Percentiles rank a stretch among this genome's conserved stretches.
Conservation (phyloP, 2,888 invertebrate genomes). For the Pyrrhosoma nymphula region DNA sequence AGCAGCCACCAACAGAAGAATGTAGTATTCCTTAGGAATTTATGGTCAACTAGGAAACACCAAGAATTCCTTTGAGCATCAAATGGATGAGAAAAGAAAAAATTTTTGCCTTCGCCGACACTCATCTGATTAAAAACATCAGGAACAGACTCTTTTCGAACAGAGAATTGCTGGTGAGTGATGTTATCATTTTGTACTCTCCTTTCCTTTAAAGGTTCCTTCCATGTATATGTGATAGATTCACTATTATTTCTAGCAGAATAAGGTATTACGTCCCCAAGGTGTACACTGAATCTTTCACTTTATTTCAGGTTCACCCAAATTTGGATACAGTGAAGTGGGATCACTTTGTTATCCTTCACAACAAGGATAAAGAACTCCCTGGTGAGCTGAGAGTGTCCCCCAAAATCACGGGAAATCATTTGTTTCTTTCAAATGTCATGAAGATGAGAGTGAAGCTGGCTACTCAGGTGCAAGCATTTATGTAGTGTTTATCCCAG, state of each 20-base stretch:
- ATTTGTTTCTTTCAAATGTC: not conserved
- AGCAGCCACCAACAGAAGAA: constrained; percentile 45
- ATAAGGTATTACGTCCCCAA: not conserved
- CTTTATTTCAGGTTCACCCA: constrained; percentile 7
- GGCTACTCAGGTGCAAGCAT: constrained; percentile 9
- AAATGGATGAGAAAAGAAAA: not conserved
- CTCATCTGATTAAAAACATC: constrained; percentile 20
- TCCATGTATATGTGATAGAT: not conserved
- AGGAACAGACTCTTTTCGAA: not conserved
- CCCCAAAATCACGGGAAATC: not conserved
- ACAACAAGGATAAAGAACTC: not conserved
- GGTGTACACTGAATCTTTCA: not conserved
- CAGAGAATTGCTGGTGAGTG: constrained; percentile 18
- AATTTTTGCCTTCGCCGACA: constrained; percentile 30
- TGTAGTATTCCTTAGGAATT: constrained; percentile 2
- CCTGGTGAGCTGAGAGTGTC: constrained; percentile 18
- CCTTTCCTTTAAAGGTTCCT: not conserved
- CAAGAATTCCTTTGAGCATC: constrained; percentile 5
- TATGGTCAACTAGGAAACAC: not conserved
- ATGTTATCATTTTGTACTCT: not conserved
- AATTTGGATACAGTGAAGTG: not conserved
- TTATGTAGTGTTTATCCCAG: too few species aligned
- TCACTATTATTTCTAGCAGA: not conserved
- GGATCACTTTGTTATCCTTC: not conserved
- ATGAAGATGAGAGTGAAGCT: constrained; percentile 38